Percentiles rank a stretch among this genome's conserved stretches.
phyloP scores from a whole-genome alignment of 1,140 invertebrate genomes.

The Battus philenor region DNA sequence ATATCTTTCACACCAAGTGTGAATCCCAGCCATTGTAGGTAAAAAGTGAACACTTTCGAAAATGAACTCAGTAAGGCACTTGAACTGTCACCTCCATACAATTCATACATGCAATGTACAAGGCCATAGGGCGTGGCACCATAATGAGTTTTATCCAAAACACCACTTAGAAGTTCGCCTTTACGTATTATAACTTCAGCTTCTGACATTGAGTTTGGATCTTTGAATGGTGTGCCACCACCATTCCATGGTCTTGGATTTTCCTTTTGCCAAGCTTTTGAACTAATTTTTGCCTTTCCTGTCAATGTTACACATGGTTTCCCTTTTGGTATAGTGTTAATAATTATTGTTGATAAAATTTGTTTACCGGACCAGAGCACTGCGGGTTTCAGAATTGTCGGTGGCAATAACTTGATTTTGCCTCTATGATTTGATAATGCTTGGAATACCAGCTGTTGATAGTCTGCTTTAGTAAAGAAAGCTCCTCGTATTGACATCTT shows the following conservation, averaged over 20 bases:
- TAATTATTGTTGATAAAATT: constrained; percentile 90
- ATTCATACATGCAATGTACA: constrained; percentile 94
- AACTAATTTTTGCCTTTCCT: constrained; percentile 89
- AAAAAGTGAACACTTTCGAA: constrained; percentile 93
- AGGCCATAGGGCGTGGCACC: constrained; percentile 96
- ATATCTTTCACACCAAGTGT: constrained; percentile 97
- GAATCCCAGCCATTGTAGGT: constrained; percentile 93
- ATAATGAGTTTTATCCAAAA: constrained; percentile 98
- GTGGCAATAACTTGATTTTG: constrained; percentile 86
- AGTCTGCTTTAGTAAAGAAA: constrained; percentile 92
- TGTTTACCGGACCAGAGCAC: constrained; percentile 99
- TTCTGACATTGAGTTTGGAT: constrained; percentile 87
- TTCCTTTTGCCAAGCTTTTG: constrained; percentile 84
- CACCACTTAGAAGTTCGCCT: constrained; percentile 93
- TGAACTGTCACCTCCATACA: constrained; percentile 94
- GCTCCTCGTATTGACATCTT: constrained; percentile 90
- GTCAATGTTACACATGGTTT: constrained; percentile 85
- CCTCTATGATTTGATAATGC: constrained; percentile 83
- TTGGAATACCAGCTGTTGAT: constrained; percentile 93
- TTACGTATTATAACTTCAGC: constrained; percentile 92
- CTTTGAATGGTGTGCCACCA: constrained; percentile 77
- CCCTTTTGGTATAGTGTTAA: constrained; percentile 90
- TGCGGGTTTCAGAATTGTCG: constrained; percentile 92
- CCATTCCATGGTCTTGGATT: constrained; percentile 77
- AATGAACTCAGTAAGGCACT: constrained; percentile 90